Percentiles rank a stretch among this genome's conserved stretches.
These are phyloP conservation scores for Adelognathus sp. DNA, from an alignment of 2,888 invertebrate genomes.

Conservation along the genomic window DNA sequence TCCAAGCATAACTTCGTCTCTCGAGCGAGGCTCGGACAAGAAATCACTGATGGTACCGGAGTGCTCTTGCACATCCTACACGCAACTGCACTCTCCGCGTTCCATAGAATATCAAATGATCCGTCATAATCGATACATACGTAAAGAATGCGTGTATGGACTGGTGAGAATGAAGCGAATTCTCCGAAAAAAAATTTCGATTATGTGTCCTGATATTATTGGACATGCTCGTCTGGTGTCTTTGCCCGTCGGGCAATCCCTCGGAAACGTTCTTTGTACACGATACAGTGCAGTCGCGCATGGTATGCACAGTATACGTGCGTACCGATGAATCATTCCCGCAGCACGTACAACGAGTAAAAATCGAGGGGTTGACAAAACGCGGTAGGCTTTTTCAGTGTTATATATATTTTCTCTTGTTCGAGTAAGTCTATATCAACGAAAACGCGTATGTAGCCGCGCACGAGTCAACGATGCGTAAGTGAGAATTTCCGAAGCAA, in stretches of 20 bases:
- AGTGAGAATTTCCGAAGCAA: slow-evolving; percentile 47
- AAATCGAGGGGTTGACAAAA: slow-evolving; percentile 25
- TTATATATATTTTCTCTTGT: not conserved
- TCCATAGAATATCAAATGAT: slow-evolving; percentile 43
- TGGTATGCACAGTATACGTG: not conserved
- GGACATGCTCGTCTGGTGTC: not conserved
- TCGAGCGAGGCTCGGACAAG: slow-evolving; percentile 28
- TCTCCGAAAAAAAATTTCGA: not conserved
- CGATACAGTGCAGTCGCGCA: not conserved
- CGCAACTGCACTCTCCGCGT: slow-evolving; percentile 49
- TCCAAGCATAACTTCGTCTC: slow-evolving; percentile 45
- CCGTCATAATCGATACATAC: slow-evolving; percentile 37
- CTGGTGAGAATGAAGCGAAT: slow-evolving; percentile 5
- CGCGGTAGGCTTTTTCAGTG: not conserved
- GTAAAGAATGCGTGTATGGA: not conserved
- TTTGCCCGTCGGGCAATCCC: not conserved
- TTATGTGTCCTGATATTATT: not conserved
- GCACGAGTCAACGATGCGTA: slow-evolving; percentile 42
- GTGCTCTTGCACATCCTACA: slow-evolving; percentile 47
- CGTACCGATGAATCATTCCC: slow-evolving; percentile 33
- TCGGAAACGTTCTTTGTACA: slow-evolving; percentile 2
- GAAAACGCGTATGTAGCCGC: slow-evolving; percentile 20
- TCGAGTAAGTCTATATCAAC: not conserved
- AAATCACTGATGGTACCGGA: slow-evolving; percentile 41
- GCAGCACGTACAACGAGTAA: not conserved